Evolutionary conservation across 2,888 invertebrate genomes (phyloP).

Genomic region (Aspidiotus rigidus): DNA sequence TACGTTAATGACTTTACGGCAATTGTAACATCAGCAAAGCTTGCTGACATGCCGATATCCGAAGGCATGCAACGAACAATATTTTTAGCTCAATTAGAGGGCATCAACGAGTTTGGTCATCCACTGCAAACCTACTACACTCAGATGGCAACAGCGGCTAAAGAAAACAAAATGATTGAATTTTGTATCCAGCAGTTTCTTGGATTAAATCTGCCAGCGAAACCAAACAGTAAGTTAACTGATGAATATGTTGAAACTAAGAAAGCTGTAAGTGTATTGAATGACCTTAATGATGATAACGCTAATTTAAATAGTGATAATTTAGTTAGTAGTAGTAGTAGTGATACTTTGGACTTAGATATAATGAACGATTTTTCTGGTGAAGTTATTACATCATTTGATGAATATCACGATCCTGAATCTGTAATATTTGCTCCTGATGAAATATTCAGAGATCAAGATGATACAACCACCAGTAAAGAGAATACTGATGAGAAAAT

Average conservation of each 20-base stretch:
- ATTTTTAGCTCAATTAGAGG: no score
- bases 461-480: background rate
- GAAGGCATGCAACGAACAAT: background rate
- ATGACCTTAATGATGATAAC: no score
- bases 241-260: no score
- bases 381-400: background rate
- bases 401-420: background rate
- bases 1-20: background rate
- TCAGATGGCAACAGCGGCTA: no score
- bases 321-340: background rate
- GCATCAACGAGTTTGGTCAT: no score
- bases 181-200: no score
- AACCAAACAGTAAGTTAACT: no score
- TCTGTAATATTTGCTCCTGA: background rate
- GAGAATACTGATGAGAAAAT: background rate
- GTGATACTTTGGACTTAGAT: background rate
- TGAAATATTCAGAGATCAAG: background rate
- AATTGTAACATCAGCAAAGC: background rate
- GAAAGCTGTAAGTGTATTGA: no score
- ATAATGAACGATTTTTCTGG: background rate
- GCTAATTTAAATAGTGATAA: no score
- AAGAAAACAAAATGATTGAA: no score
- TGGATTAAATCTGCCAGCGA: no score
- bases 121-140: no score
- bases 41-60: background rate